A percentile compares a stretch with the other conserved stretches of the same genome.
These are phyloP conservation scores for Spizaetus ornatus DNA, from an alignment of 2,113 vertebrate species.

Conservation along the genomic window DNA sequence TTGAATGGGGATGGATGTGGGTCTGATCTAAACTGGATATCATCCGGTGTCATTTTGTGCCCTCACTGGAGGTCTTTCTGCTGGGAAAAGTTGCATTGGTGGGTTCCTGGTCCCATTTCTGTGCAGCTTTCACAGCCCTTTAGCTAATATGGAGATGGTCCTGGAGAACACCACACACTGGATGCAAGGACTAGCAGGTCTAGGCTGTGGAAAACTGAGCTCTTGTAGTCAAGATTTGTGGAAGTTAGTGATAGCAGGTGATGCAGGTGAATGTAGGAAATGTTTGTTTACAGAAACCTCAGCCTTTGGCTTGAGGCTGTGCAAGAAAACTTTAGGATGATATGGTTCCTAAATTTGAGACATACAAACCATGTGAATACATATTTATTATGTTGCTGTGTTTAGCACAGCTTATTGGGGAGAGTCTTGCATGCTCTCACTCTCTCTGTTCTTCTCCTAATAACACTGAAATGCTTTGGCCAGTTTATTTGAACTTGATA, in stretches of 20 bases:
- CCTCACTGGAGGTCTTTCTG: accelerated
- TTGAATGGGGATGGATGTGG: not conserved
- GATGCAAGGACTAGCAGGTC: not conserved
- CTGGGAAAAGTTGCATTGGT: not conserved
- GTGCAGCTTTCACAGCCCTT: not conserved
- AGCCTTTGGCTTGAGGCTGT: not conserved
- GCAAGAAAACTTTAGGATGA: not conserved
- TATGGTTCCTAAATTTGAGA: not conserved
- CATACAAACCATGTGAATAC: not conserved
- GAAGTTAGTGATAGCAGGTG: not conserved
- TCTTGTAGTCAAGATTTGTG: not conserved
- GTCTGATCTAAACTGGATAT: not conserved
- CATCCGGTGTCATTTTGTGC: not conserved
- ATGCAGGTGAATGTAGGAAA: not conserved
- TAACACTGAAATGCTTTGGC: not conserved
- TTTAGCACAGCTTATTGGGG: not conserved
- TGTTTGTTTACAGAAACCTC: not conserved
- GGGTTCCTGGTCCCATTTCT: not conserved
- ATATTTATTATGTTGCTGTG: not conserved
- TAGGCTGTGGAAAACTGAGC: not conserved
- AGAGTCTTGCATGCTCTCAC: not conserved
- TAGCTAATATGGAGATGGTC: not conserved
- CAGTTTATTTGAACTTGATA: not conserved
- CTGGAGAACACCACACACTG: not conserved
- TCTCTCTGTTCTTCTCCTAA: not conserved